These are phyloP conservation scores for Argyrosomus regius DNA, from an alignment of 2,797 vertebrate species.

Conservation along the genomic window DNA sequence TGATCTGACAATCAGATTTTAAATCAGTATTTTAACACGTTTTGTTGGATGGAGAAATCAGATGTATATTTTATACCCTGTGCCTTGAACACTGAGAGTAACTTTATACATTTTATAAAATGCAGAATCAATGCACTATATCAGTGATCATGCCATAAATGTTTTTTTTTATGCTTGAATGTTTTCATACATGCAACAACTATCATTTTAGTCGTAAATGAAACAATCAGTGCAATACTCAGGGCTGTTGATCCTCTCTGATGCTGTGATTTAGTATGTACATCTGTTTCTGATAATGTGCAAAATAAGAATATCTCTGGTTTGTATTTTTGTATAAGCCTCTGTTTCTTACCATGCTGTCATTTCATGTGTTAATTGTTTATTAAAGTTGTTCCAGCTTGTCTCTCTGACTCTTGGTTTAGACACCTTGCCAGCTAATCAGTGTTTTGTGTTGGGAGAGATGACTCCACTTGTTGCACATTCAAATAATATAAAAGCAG, in stretches of 20 bases:
- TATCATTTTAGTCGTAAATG: conserved; percentile 7
- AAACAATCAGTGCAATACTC: conserved; percentile 48
- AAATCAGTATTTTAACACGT: neutral
- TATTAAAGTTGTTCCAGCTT: conserved; percentile 45
- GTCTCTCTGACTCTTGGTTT: neutral
- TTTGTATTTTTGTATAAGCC: conserved; percentile 34
- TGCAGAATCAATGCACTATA: conserved; percentile 24
- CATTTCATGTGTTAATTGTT: conserved; percentile 7
- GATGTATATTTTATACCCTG: neutral
- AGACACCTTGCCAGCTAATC: neutral
- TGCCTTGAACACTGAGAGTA: conserved; percentile 42
- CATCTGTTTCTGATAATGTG: conserved; percentile 17
- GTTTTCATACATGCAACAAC: conserved; percentile 30
- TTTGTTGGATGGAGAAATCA: neutral
- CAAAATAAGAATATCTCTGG: conserved; percentile 22
- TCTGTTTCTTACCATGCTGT: conserved; percentile 8
- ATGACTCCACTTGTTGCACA: neutral
- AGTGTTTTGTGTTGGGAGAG: neutral
- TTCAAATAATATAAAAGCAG: neutral
- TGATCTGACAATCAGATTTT: conserved; percentile 11
- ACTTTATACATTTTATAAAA: conserved; percentile 28
- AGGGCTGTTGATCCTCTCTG: conserved; percentile 48
- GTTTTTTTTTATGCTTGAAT: conserved; percentile 6
- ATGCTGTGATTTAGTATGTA: conserved; percentile 16
- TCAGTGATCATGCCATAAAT: neutral